Evolutionary conservation across 2,888 invertebrate species (phyloP), one percentile per base, ranked within the genome.

Genomic region (Drosophila siamana): DNA sequence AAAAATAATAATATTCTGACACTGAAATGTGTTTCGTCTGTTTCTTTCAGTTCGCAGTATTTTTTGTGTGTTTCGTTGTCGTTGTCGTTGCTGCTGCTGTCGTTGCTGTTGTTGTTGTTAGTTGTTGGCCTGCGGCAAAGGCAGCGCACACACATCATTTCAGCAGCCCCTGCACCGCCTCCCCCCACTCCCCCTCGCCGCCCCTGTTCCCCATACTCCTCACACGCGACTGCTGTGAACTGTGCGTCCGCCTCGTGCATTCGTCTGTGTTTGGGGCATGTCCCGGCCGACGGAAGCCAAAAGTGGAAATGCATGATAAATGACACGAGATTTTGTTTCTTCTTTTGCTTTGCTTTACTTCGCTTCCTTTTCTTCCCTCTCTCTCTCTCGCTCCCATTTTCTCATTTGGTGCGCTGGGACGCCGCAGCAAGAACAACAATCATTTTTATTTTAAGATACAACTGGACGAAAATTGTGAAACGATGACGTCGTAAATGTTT

Each of bases 221-320:
- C 44, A 46, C 57, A 50, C 64, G 52, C 52, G 46, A 59, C 43
- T 11, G n/a, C 5, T 28, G 16, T 41, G 50, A 61, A 30, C 38
- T 65, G 54, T 64, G 51, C 65, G 82, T 75, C 76, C 44, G 60
- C 65, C 65, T 48, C 52, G 67, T 69, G 55, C 82, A 76, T 78
- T 78, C 64, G 76, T 84, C 81, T 70, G 73, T 78, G 77, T 76
- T 64, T 61, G 76, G 76, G 76, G 61, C 82, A 68, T 71, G 78
- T 85, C 82, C 85, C 60, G 72, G 83, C 73, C 80, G 78, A 83
- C 86, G 84, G 78, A 86, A 88, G 86, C 88, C 83, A 83, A 88
- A 88, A 85, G 88, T 86, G 84, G 88, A 88, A 85, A 86, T 88
- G 84, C 86, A 88, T 88, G 84, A 85, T 86, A 88, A 88, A 85